phyloP scores from a whole-genome alignment of 2,888 invertebrate species.

The Chouioia cunea region DNA sequence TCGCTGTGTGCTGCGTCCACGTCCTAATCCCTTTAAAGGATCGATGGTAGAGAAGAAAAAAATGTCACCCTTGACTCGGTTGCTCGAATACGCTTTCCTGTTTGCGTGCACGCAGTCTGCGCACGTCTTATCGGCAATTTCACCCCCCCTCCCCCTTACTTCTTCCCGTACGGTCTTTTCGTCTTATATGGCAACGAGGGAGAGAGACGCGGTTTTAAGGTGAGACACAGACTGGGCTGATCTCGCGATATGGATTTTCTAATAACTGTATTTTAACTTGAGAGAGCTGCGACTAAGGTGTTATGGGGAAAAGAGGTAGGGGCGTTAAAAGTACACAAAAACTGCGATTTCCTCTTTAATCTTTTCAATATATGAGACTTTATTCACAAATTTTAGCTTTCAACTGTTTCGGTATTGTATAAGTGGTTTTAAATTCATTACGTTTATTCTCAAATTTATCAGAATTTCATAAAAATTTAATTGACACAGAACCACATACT shows the following conservation, averaged over 20 bases:
- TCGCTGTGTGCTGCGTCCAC: constrained; percentile 37
- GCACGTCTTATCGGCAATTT: constrained; percentile 60
- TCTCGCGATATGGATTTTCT: too few species aligned
- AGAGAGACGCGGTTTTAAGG: not conserved
- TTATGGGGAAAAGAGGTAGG: too few species aligned
- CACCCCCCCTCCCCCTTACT: constrained; percentile 43
- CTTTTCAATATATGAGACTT: not conserved
- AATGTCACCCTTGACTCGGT: constrained; percentile 42
- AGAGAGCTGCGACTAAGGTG: too few species aligned
- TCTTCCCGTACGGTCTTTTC: not conserved
- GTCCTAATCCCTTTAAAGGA: constrained; percentile 48
- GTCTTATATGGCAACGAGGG: constrained; percentile 4
- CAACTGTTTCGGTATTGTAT: too few species aligned
- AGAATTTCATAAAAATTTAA: too few species aligned
- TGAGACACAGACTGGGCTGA: too few species aligned
- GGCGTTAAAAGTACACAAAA: too few species aligned
- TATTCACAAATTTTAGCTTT: too few species aligned
- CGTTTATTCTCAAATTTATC: too few species aligned
- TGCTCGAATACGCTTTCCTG: constrained; percentile 42
- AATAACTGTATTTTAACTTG: too few species aligned
- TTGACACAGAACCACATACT: too few species aligned
- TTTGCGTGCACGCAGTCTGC: constrained; percentile 49
- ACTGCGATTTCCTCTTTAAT: not conserved
- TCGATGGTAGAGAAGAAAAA: constrained; percentile 11
- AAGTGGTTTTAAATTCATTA: too few species aligned